Evolutionary conservation across 2,113 vertebrate genomes (phyloP).

Genomic region (Okapia johnstoni): DNA sequence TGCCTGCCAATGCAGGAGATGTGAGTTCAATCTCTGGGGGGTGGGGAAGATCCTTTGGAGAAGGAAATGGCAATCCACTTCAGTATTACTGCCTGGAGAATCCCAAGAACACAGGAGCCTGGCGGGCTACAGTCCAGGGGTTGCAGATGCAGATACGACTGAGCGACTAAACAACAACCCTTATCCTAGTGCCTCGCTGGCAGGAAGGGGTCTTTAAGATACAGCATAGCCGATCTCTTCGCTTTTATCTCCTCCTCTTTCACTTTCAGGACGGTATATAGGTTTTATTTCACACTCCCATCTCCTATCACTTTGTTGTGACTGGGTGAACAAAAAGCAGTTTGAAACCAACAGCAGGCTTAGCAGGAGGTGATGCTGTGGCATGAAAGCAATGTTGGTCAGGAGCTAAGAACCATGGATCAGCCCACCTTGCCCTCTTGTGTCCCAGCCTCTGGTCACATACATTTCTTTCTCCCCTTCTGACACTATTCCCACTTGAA

Average conservation of each 20-base stretch:
- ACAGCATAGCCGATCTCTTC: not conserved
- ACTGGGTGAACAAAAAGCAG: not conserved
- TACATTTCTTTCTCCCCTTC: not conserved
- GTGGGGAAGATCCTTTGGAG: too few relatives aligned
- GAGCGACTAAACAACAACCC: too few relatives aligned
- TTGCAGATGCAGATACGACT: too few relatives aligned
- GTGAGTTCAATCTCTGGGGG: too few relatives aligned
- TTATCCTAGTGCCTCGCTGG: too few relatives aligned
- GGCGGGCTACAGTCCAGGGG: too few relatives aligned
- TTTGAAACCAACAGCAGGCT: not conserved
- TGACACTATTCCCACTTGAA: not conserved
- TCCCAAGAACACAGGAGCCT: too few relatives aligned
- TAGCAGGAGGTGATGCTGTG: not conserved
- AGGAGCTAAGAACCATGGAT: fast-evolving
- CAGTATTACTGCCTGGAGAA: too few relatives aligned
- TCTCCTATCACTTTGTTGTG: not conserved
- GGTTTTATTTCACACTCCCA: not conserved
- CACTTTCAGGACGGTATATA: not conserved
- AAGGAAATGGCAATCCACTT: too few relatives aligned
- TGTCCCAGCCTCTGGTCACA: not conserved
- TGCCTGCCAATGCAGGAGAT: too few relatives aligned
- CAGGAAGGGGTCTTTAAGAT: not conserved
- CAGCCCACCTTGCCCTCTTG: too few relatives aligned
- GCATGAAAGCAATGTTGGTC: not conserved
- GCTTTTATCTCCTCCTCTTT: not conserved